Evolutionary conservation across 1,140 invertebrate species (phyloP).

Genomic region (Rhizoglyphus robini): DNA sequence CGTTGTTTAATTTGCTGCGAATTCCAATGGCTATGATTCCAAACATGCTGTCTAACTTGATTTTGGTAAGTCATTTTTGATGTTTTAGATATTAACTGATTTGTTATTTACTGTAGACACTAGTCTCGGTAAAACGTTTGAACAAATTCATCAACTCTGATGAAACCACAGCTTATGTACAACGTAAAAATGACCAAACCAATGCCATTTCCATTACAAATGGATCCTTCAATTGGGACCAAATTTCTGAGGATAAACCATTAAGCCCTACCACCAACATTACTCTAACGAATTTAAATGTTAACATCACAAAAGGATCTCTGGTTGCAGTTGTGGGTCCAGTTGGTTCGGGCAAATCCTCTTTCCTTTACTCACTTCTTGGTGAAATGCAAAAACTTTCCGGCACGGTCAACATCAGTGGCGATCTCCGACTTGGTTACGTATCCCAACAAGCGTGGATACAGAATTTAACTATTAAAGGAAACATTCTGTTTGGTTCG

Average conservation of each 20-base stretch:
- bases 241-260: constrained; percentile 29
- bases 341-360: constrained; percentile 80
- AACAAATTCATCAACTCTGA: constrained; percentile 33
- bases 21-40: constrained; percentile 35
- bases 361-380: constrained; percentile 64
- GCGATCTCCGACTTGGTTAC: constrained; percentile 28
- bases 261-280: constrained; percentile 50
- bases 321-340: constrained; percentile 71
- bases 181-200: constrained; percentile 25
- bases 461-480: constrained; percentile 33
- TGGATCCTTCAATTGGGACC: constrained; percentile 28
- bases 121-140: constrained; percentile 33
- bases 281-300: constrained; percentile 53
- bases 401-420: constrained; percentile 58
- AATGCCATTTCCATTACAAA: constrained; percentile 24
- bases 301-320: constrained; percentile 48
- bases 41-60: constrained; percentile 35
- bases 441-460: constrained; percentile 39
- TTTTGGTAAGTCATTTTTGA: constrained; percentile 14
- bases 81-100: not conserved
- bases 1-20: constrained; percentile 69
- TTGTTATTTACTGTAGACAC: constrained; percentile 8
- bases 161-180: constrained; percentile 32
- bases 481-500: constrained; percentile 36
- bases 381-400: constrained; percentile 73